These are phyloP conservation scores for Globia sparganii DNA, from an alignment of 2,888 invertebrate genomes.

Conservation along the genomic window DNA sequence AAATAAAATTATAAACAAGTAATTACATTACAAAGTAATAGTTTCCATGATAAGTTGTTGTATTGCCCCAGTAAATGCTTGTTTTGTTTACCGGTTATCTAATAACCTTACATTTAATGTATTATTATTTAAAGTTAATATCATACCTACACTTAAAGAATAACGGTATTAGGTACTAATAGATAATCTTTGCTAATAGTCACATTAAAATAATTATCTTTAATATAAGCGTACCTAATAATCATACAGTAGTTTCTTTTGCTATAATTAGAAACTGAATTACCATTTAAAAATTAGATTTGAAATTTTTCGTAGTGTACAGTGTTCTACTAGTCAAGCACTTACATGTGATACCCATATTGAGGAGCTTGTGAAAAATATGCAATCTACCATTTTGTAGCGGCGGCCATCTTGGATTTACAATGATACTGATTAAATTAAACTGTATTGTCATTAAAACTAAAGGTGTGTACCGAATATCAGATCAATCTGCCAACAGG, in stretches of 20 bases:
- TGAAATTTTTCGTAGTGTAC: too few species aligned
- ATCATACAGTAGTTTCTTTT: constrained; percentile 16
- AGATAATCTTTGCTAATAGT: constrained; percentile 43
- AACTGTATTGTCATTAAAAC: too few species aligned
- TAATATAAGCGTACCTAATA: constrained; percentile 20
- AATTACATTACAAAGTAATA: constrained; percentile 35
- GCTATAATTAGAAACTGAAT: not conserved
- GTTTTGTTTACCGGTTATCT: constrained; percentile 28
- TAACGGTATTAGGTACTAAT: not conserved
- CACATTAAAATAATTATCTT: constrained; percentile 31
- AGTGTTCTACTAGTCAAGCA: too few species aligned
- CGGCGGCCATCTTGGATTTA: too few species aligned
- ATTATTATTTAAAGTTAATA: constrained; percentile 8
- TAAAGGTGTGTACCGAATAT: too few species aligned
- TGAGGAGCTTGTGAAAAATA: too few species aligned
- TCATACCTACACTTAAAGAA: not conserved
- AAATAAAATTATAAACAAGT: constrained; percentile 45
- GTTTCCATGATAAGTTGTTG: constrained; percentile 22
- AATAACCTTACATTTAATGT: constrained; percentile 14
- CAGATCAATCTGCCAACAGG: too few species aligned
- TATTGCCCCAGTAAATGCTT: constrained; percentile 34
- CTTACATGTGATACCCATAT: too few species aligned
- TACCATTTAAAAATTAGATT: too few species aligned
- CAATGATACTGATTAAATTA: too few species aligned
- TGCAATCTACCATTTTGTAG: too few species aligned